Percentiles rank a stretch among this genome's conserved stretches.
These are phyloP conservation scores for Ernsta delagoae DNA, from an alignment of 2,888 invertebrate genomes.

Conservation along the genomic window DNA sequence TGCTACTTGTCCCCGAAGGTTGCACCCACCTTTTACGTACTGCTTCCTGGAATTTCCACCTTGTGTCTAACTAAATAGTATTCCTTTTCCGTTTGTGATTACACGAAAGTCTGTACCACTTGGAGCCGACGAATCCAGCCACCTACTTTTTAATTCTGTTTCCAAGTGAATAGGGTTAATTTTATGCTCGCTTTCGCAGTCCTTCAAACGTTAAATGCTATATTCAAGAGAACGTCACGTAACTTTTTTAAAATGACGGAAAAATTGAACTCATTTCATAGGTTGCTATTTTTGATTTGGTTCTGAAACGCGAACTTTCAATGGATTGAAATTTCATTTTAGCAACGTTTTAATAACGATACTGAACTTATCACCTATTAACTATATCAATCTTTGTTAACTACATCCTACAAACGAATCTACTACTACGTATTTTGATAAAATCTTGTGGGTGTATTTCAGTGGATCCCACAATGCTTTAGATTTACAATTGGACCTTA, in stretches of 20 bases:
- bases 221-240: conserved; percentile 27
- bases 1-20: background rate
- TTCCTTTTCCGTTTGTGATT: background rate
- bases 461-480: too few relatives aligned
- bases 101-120: conserved; percentile 5
- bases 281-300: background rate
- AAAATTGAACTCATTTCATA: conserved; percentile 4
- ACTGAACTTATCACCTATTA: too few relatives aligned
- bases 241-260: conserved; percentile 12
- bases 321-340: too few relatives aligned
- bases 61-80: background rate
- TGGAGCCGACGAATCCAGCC: conserved; percentile 9
- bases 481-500: too few relatives aligned
- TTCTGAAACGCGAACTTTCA: background rate
- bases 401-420: too few relatives aligned
- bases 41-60: background rate
- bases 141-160: conserved; percentile 40
- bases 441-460: too few relatives aligned
- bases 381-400: too few relatives aligned
- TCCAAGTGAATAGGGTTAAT: conserved; percentile 41
- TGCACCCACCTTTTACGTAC: background rate
- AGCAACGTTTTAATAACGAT: too few relatives aligned
- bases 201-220: conserved; percentile 31
- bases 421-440: too few relatives aligned
- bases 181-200: conserved; percentile 35